Conservation (phyloP, 2,797 vertebrate species). For the Coilia nasus region DNA sequence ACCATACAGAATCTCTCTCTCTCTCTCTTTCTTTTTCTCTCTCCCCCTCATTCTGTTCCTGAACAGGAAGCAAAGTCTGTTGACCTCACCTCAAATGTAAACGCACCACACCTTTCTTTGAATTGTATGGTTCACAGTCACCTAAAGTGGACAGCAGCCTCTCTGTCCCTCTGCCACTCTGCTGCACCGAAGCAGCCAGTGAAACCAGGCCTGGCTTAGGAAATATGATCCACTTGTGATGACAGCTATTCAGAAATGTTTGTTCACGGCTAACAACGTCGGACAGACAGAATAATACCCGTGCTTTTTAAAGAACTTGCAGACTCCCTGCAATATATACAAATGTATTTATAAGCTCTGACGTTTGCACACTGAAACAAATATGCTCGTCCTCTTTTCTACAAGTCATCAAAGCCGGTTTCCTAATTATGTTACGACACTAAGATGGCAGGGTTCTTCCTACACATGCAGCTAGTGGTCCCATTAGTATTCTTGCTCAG, state of each 20-base stretch:
- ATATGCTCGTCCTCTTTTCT: background rate
- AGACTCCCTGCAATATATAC: background rate
- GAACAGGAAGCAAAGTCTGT: constrained; percentile 57
- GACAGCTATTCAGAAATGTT: background rate
- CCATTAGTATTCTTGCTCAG: constrained; percentile 1
- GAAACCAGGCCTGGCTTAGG: background rate
- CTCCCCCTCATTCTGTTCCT: constrained; percentile 44
- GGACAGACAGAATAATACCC: background rate
- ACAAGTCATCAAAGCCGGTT: background rate
- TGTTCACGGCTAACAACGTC: background rate
- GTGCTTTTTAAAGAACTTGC: background rate
- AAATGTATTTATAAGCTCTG: background rate
- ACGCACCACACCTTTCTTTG: constrained; percentile 61
- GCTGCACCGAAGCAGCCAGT: background rate
- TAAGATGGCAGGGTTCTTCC: background rate
- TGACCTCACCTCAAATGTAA: constrained; percentile 42
- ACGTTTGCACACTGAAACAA: background rate
- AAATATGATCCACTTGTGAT: background rate
- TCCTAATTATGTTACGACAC: constrained; percentile 5
- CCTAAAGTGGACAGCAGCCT: background rate
- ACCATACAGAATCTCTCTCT: constrained; percentile 26
- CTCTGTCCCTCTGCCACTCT: background rate
- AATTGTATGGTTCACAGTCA: background rate
- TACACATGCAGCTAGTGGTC: background rate
- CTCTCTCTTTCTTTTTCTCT: constrained; percentile 35